These are phyloP conservation scores for Spodoptera littoralis DNA, from an alignment of 2,888 invertebrate species.

Conservation along the genomic window DNA sequence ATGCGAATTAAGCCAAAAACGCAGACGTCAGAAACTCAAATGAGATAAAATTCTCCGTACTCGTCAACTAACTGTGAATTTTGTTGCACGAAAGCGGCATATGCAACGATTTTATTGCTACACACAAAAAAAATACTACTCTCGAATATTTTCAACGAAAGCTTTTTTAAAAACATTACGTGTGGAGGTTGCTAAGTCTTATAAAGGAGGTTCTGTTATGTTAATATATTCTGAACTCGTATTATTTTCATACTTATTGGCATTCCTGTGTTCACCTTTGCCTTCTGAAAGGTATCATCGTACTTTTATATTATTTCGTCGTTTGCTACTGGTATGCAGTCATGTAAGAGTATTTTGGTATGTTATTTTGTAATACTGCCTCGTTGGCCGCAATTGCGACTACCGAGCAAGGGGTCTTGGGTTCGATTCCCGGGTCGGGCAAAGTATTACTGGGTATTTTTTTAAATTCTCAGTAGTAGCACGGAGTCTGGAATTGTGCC, in stretches of 20 bases:
- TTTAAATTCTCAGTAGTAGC: too few species aligned
- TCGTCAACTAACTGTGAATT: not conserved
- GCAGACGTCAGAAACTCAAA: not conserved
- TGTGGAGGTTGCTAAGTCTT: constrained; percentile 22
- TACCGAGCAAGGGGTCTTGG: too few species aligned
- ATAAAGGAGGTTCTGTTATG: not conserved
- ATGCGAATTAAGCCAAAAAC: too few species aligned
- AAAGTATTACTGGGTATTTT: too few species aligned
- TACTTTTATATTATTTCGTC: not conserved
- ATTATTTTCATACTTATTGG: constrained; percentile 31
- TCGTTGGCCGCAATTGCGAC: too few species aligned
- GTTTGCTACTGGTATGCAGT: too few species aligned
- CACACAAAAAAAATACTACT: constrained; percentile 16
- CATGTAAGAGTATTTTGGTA: too few species aligned
- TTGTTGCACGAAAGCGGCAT: constrained; percentile 1
- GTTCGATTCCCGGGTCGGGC: too few species aligned
- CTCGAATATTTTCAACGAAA: constrained; percentile 45
- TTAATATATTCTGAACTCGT: constrained; percentile 34
- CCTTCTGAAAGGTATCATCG: not conserved
- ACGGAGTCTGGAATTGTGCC: too few species aligned
- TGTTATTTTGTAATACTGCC: too few species aligned
- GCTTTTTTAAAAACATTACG: constrained; percentile 26
- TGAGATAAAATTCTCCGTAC: not conserved
- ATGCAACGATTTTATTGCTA: constrained; percentile 5
- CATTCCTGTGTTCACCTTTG: constrained; percentile 31